These are phyloP conservation scores for Hipposideros larvatus DNA, from an alignment of 2,797 vertebrate genomes.

Conservation along the genomic window DNA sequence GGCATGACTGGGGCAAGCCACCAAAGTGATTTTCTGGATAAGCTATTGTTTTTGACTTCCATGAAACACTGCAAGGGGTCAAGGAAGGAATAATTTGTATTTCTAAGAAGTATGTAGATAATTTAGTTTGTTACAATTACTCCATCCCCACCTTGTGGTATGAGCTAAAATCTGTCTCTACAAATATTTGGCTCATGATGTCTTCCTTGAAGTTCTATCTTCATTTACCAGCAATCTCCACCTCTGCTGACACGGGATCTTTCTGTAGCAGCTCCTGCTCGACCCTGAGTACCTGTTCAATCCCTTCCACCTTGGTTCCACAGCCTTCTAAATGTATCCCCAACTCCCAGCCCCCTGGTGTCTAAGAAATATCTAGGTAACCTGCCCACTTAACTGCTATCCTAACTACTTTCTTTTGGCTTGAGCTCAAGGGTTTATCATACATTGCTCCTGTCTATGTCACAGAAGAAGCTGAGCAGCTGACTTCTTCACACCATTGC, in stretches of 20 bases:
- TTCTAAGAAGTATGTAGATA: constrained; percentile 12
- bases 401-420: constrained; percentile 73
- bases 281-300: not conserved
- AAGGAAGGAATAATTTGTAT: constrained; percentile 9
- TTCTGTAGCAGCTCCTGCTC: not conserved
- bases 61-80: not conserved
- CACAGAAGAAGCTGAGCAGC: not conserved
- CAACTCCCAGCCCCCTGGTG: too few species aligned
- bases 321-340: not conserved
- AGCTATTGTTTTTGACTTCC: not conserved
- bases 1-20: constrained; percentile 32
- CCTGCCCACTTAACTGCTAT: not conserved
- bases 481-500: constrained; percentile 1
- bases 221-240: not conserved
- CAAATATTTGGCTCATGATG: not conserved
- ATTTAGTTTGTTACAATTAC: constrained; percentile 14
- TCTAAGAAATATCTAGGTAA: constrained; percentile 8
- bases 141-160: not conserved
- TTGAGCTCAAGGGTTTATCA: not conserved
- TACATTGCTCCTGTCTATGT: not conserved
- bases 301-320: not conserved
- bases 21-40: not conserved
- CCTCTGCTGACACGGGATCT: not conserved
- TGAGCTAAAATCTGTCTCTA: constrained; percentile 38
- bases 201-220: constrained; percentile 9